Base-by-base conservation (phyloP, 2,888 invertebrate species). In the Plagodis pulveraria region DNA sequence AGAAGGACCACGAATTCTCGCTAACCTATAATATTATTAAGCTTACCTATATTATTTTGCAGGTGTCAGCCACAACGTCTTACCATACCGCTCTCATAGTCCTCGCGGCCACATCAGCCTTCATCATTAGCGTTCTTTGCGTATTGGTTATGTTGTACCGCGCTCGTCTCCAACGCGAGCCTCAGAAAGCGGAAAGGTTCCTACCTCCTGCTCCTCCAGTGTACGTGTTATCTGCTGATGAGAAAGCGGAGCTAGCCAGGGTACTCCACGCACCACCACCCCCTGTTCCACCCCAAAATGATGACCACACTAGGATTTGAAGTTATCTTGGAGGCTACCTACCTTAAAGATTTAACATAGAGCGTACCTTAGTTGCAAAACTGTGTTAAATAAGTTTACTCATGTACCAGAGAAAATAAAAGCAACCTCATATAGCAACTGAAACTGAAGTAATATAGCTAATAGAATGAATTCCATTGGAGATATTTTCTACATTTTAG, bases 71-170 rank as follows among this genome's bases (percentile, higher is more conserved):
- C 35, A 92, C 95, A 34, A 94, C 95, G 6, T 95, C 96, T 0
- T 96, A 96, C 76, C 96, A 96, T 78, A 95, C 96, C 9, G 96
- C 96, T 44, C 92, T 96, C 22, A 95, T 97, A 70, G 96, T 96
- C 11, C 91, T 96, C 53, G 96, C 96, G 33, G 96, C 96, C 0
- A 95, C 95, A 6, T 96, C 96, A 5, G 96, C 96, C 0, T 96
- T 97, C 76, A 94, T 97, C 57, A 96, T 97, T 78, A 96, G 96
- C 78, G 95, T 96, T 22, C 91, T 97, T 22, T 94, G 96, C 35
- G 94, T 97, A 5, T 93, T 96, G 10, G 93, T 97, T 4, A 95
- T 96, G 93, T 86, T 97, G 10, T 96, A 97, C 81, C 94, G 96
- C 9, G 93, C 93, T 9, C 82, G 90, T 61, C 78, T 94, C 34